Conservation (phyloP, 1,140 invertebrate species). For the Melipona quadrifasciata region DNA sequence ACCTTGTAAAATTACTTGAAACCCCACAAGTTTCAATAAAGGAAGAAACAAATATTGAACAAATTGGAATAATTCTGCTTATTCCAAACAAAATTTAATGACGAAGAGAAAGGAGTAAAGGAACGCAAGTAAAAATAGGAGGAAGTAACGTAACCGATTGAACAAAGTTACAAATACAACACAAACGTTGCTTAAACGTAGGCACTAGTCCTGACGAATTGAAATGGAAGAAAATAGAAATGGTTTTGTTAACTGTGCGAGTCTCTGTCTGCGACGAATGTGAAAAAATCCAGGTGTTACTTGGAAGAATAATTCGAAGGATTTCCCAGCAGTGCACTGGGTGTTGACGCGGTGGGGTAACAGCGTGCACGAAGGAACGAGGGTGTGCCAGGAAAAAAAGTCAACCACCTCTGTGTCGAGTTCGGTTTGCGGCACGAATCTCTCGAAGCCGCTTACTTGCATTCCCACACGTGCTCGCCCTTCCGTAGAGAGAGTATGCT, state of each 20-base stretch:
- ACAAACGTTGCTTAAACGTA: too few relatives aligned
- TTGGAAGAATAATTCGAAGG: neutral
- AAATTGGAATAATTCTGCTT: neutral
- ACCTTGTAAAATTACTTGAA: neutral
- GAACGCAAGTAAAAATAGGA: too few relatives aligned
- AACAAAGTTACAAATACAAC: too few relatives aligned
- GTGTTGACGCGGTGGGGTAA: slow-evolving; percentile 22
- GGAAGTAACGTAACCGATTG: too few relatives aligned
- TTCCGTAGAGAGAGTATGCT: slow-evolving; percentile 30
- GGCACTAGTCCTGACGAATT: too few relatives aligned
- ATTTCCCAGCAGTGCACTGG: slow-evolving; percentile 31
- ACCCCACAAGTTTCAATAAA: neutral
- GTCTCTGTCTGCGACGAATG: neutral
- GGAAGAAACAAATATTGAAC: neutral
- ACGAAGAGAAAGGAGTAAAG: too few relatives aligned
- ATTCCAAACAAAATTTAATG: neutral
- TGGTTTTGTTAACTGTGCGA: neutral
- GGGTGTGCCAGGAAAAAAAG: slow-evolving; percentile 47
- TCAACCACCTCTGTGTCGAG: slow-evolving; percentile 25
- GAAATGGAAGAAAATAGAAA: too few relatives aligned
- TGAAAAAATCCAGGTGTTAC: neutral
- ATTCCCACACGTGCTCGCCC: slow-evolving; percentile 64
- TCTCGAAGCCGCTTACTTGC: slow-evolving; percentile 49
- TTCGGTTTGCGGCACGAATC: slow-evolving; percentile 39
- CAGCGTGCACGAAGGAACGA: slow-evolving; percentile 45